Base-by-base conservation (phyloP, 2,797 vertebrate species). In the Parauchenoglanis ngamensis region DNA sequence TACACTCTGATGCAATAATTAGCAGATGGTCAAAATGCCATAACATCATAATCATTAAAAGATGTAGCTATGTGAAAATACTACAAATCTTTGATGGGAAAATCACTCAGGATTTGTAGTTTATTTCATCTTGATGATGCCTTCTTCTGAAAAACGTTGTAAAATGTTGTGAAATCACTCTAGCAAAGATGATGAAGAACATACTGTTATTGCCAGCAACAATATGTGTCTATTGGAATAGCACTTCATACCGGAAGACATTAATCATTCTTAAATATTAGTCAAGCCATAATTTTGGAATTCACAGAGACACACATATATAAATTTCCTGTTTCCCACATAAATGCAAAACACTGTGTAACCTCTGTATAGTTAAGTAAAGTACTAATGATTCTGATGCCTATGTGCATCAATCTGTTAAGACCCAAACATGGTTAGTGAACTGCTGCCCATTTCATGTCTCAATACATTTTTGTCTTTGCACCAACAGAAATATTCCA, bases 201-300 rank as follows among this genome's bases (percentile, higher is more conserved):
- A 68, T 15, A 35, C 3, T 67, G 28, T 23, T 59, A 59, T 7
- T 59, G 57, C n/a, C n/a, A 28, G 35, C 35, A 44, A 40, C 44
- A 21, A 72, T 21, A 21, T 72, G 17, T 19, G 1, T 11, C 44
- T 12, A 25, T 11, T 72, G 65, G 28, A 68, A 68, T 68, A 31
- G 65, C 65, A 68, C 12, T 15, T 68, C 7, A 3, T 19, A 19
- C 1, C 40, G 31, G 17, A 35, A 35, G n/a, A 25, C 21, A 23
- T 2, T 68, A 15, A 91, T 65, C 91, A 46, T 40, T 21, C 31
- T 72, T 44, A 40, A 72, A 72, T 72, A 72, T 67, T 67, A 65
- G 10, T 13, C 23, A 65, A 65, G 63, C 10, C 8, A n/a, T 15
- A 68, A 68, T 68, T 31, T 31, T 68, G n/a, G 11, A 65, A 65